Base-by-base conservation (phyloP, 1,140 invertebrate genomes). In the Magallana gigas region DNA sequence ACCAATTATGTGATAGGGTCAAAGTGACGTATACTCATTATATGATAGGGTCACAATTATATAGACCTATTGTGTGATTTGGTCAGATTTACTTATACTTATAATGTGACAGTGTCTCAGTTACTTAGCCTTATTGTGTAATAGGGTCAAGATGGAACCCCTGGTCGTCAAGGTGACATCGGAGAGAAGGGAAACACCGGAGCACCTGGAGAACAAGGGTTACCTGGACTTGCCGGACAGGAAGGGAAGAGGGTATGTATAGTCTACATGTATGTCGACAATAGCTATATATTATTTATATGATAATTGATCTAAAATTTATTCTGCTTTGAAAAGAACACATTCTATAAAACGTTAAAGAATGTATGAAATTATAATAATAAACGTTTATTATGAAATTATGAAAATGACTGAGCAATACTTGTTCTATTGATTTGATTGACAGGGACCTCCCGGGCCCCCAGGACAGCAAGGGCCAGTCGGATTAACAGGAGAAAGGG, bases 101-200 rank as follows among this genome's bases (percentile, higher is more conserved):
- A 36, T 48, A 48, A 48, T 48, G 36, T 48, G 36, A 48, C 5
- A 4, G 36, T 2, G 36, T 48, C 36, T 4, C 3, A 48, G 36
- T 48, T 48, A 48, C 36, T 4, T 48, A 48, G 36, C 2, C 36
- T 48, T 64, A 18, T 18, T 64, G 5, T 48, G 57, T 60, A 84
- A 12, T 83, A 93, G 91, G 92, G 92, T 29, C 87, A 86, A 57
- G 76, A 88, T 83, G 92, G 92, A 11, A 7, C 29, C 16, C 60
- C 86, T 23, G 92, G 92, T 18, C 64, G 88, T 6, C 68, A 81
- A 6, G 92, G 92, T 85, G 91, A 91, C 16, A 84, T 85, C 12
- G 92, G 92, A 81, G 86, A 87, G n/a, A 83, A 86, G 60, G 94
- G 93, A 83, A 85, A 86, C 29, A 84, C 90, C 48, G 93, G 93